Evolutionary conservation across 2,113 vertebrate genomes (phyloP).

Genomic region (Atherinomorus stipes): DNA sequence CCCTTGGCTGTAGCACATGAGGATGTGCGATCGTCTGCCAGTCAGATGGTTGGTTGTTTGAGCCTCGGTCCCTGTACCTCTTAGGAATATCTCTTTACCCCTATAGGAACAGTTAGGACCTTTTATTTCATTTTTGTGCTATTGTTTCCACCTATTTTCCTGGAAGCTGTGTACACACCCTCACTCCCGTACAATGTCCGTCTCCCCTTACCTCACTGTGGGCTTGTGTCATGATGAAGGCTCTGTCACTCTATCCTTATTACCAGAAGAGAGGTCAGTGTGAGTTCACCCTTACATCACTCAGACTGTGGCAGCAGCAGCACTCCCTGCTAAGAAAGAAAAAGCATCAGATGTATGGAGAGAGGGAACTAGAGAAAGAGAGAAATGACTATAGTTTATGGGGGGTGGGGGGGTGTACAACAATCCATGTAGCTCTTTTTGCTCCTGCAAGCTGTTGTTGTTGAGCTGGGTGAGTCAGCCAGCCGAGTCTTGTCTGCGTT

Average conservation of each 20-base stretch:
- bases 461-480: constrained; percentile 47
- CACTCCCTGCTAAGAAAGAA: constrained; percentile 53
- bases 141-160: constrained; percentile 21
- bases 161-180: neutral
- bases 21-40: too few relatives aligned
- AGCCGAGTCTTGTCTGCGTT: constrained; percentile 63
- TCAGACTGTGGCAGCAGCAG: constrained; percentile 61
- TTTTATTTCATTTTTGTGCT: neutral
- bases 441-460: constrained; percentile 50
- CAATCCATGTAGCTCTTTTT: constrained; percentile 32
- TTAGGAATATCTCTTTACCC: too few relatives aligned
- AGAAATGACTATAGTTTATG: constrained; percentile 56
- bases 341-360: constrained; percentile 45
- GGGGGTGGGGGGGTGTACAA: constrained; percentile 11
- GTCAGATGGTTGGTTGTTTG: too few relatives aligned
- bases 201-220: constrained; percentile 60
- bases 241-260: constrained; percentile 71
- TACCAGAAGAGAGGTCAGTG: constrained; percentile 70
- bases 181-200: constrained; percentile 22
- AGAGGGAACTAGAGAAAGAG: constrained; percentile 31
- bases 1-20: too few relatives aligned
- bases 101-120: too few relatives aligned
- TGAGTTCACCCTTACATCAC: constrained; percentile 75
- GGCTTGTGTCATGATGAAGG: constrained; percentile 65
- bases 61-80: too few relatives aligned